Evolutionary conservation across 92 coral and sea anemone species (phyloP), one percentile per base, ranked within the genome.

Genomic region (Epizoanthus stellaris): DNA sequence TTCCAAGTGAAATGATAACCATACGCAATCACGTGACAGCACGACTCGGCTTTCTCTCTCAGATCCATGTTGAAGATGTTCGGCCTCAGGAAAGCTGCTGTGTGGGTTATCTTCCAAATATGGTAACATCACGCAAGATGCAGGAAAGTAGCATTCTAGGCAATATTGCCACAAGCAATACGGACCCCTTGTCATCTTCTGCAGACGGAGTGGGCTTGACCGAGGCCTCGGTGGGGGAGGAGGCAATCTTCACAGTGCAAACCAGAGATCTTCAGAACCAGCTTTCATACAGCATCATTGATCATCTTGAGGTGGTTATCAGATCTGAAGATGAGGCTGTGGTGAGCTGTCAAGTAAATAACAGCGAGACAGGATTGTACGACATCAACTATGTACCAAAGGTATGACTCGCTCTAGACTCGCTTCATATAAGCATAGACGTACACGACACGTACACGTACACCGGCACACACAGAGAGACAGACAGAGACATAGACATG

Each of bases 201-300:
- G 90, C 94, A 12, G 90, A 88, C 7, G 98, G 98, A 0, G 92
- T 87, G 36, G 98, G 98, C 36, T 80, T 94, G 42, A 53, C 39
- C 2, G 91, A 90, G 52, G 93, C 93, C 30, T 91, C 92, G 5
- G 98, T 94, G 6, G 98, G 94, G 4, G 98, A 94, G 67, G 98
- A 94, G 54, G 86, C 98, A 6, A 59, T 81, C 9, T 92, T 94
- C 54, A 75, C 91, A 16, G 93, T 92, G 30, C 90, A 88, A 20
- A 92, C 98, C 30, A 87, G 94, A 10, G 95, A 94, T 62, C 56
- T 92, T 66, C 93, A 94, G 58, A 91, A 95, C 45, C 91, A 92
- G 15, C 87, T 87, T 20, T 92, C 94, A 40, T 92, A 92, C 86
- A 94, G 95, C 70, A 70, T 87, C 45, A 93, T 93, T 13, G 98